Base-by-base conservation (phyloP, 1,140 invertebrate genomes). In the Drosophila yakuba region DNA sequence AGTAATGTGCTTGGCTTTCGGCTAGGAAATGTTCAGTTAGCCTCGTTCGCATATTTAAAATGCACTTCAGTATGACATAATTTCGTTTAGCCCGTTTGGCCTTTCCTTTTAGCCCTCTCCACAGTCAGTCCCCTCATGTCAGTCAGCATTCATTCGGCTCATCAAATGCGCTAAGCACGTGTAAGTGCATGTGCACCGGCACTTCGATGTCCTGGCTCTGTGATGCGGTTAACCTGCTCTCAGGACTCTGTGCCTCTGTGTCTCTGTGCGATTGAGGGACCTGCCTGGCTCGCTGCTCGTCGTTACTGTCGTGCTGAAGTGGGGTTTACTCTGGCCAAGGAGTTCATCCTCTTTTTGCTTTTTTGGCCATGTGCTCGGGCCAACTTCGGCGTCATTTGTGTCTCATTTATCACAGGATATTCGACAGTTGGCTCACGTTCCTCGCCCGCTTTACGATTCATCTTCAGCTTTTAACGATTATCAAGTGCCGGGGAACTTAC, bases 61-160 rank as follows among this genome's bases (percentile, higher is more conserved):
- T 84, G 84, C 84, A 84, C 84, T 89, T 89, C 51, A 84, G 63
- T 57, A 73, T 71, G 85, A 80, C 80, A 89, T 89, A 89, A 89
- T 89, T 89, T 67, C 77, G 77, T 89, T 88, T 89, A 74, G 63
- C 60, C 58, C 48, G 88, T 77, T 80, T 55, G 71, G 67, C 60
- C 71, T 78, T 69, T 51, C 36, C 55, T 59, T 74, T 77, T 69
- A 47, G 28, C 35, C 36, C 23, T 41, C 6, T 38, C 36, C 36
- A 11, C 41, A 36, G 36, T 12, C 28, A 41, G 36, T 14, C 61
- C 71, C 36, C 57, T 63, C 60, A 14, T 43, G 38, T 35, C 67
- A 41, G 44, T 48, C 67, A 28, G 59, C 73, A 80, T 85, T 66
- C 73, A 61, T 69, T 89, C 63, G 83, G 51, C 80, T 77, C 80